A percentile compares a stretch with the other conserved stretches of the same genome.
Conservation (phyloP, 2,888 invertebrate genomes). For the Camptogramma bilineatum region DNA sequence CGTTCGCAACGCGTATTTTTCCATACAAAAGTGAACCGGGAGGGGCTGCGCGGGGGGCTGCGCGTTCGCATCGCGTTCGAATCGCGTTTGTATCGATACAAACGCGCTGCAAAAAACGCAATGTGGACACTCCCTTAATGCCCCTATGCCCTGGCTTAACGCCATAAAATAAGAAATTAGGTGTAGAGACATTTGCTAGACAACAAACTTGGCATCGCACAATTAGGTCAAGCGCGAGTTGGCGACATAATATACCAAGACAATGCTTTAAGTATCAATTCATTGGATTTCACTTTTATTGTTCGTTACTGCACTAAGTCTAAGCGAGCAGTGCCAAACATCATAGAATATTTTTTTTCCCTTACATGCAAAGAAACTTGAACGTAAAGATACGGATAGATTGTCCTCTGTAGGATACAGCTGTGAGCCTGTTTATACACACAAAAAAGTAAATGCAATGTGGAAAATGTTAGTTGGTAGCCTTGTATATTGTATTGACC, state of each 20-base stretch:
- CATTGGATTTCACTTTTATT: conserved; percentile 14
- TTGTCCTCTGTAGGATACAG: too few relatives aligned
- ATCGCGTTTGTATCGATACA: too few relatives aligned
- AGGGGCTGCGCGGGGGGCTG: too few relatives aligned
- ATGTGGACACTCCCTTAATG: background rate
- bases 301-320: background rate
- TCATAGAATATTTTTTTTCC: background rate
- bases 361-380: background rate
- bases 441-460: background rate
- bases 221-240: conserved; percentile 25
- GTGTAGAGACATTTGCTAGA: conserved; percentile 8
- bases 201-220: conserved; percentile 23
- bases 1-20: too few relatives aligned
- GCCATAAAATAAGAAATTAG: conserved; percentile 18
- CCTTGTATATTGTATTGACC: conserved; percentile 1
- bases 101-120: too few relatives aligned
- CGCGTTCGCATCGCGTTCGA: too few relatives aligned
- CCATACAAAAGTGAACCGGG: too few relatives aligned
- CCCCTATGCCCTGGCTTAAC: conserved; percentile 12
- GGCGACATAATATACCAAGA: conserved; percentile 14
- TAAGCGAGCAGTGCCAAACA: background rate
- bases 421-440: background rate
- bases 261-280: conserved; percentile 16
- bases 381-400: too few relatives aligned
- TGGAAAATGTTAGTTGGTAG: background rate